These are phyloP conservation scores for Pseudococcus longispinus DNA, from an alignment of 2,888 invertebrate species.

Conservation along the genomic window DNA sequence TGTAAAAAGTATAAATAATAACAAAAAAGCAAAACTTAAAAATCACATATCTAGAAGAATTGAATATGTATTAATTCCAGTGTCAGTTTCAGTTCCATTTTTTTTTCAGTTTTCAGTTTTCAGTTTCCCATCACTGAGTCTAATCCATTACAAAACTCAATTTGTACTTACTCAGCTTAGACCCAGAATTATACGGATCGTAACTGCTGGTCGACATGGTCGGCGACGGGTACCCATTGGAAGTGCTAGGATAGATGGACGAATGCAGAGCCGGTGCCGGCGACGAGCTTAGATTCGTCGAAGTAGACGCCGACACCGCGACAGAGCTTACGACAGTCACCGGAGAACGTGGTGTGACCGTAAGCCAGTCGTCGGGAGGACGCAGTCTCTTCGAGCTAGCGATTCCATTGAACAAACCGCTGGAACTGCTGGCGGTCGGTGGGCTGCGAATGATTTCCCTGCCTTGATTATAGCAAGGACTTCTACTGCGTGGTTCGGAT, in stretches of 20 bases:
- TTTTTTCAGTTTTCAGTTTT: too few relatives aligned
- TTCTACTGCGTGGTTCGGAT: conserved; percentile 52
- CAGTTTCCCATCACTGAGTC: too few relatives aligned
- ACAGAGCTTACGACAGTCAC: not conserved
- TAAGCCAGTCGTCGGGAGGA: conserved; percentile 48
- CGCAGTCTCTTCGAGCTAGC: not conserved
- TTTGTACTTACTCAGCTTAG: conserved; percentile 83
- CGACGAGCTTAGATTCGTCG: conserved; percentile 40
- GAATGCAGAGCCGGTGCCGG: conserved; percentile 21
- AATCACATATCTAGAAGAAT: too few relatives aligned
- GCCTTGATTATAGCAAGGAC: conserved; percentile 46
- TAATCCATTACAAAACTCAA: too few relatives aligned
- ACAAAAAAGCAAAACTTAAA: too few relatives aligned
- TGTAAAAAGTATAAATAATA: too few relatives aligned
- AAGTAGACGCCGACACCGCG: conserved; percentile 5
- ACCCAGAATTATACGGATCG: conserved; percentile 88
- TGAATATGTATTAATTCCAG: too few relatives aligned
- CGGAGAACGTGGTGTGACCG: conserved; percentile 29
- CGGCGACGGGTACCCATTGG: conserved; percentile 83
- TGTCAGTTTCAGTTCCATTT: too few relatives aligned
- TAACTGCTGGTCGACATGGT: conserved; percentile 83
- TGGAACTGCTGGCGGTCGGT: conserved; percentile 10
- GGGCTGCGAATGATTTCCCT: conserved; percentile 35
- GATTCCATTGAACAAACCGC: not conserved
- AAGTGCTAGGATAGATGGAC: conserved; percentile 50